phyloP scores from a whole-genome alignment of 2,113 vertebrate species.

The Dinomys branickii region DNA sequence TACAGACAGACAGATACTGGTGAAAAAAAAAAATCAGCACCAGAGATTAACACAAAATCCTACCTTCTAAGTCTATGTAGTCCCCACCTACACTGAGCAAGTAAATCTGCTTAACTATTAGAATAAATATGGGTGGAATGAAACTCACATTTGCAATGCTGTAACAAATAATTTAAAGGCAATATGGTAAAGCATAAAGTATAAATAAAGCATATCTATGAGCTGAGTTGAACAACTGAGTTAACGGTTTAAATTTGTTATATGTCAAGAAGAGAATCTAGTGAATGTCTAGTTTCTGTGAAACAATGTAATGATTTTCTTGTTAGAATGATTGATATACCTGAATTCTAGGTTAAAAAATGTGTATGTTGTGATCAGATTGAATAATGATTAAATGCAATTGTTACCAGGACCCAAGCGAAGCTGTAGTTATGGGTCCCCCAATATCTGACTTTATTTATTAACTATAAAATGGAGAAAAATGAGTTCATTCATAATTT shows the following conservation, averaged over 20 bases:
- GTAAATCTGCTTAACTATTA: conserved; percentile 21
- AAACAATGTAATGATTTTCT: conserved; percentile 31
- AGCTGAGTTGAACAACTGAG: background rate
- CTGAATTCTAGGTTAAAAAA: background rate
- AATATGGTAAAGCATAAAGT: background rate
- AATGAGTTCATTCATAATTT: background rate
- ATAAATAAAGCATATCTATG: conserved; percentile 29
- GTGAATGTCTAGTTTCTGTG: background rate
- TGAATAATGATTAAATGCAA: background rate
- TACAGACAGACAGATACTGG: background rate
- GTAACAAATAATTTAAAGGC: conserved; percentile 46
- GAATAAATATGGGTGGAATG: conserved; percentile 19
- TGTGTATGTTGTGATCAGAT: background rate
- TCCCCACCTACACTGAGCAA: conserved; percentile 3
- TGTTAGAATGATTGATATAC: background rate
- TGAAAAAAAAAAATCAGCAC: conserved; percentile 32
- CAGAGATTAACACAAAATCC: conserved; percentile 45
- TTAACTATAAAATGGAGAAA: background rate
- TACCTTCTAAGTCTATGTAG: conserved; percentile 12
- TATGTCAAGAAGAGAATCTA: background rate
- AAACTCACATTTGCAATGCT: conserved; percentile 37
- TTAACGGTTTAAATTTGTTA: background rate
- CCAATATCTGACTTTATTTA: background rate
- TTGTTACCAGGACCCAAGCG: background rate
- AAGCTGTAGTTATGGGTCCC: background rate